Evolutionary conservation across 2,888 invertebrate genomes (phyloP), one percentile per base, ranked within the genome.

Genomic region (Cepaea hortensis): DNA sequence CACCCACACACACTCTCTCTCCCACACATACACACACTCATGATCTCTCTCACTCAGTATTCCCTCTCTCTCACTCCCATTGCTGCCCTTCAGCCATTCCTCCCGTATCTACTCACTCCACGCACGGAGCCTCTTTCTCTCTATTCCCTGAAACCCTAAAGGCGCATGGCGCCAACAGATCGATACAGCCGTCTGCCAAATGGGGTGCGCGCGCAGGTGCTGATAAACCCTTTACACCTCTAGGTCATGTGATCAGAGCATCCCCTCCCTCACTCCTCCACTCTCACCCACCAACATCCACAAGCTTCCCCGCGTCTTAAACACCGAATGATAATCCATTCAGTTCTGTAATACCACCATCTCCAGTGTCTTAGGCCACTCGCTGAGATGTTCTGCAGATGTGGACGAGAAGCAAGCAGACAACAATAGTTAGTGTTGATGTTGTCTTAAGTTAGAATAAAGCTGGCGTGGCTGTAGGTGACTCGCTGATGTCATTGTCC

Each of bases 131-230:
- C 48, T 75, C 76, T 55, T 50, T 11, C 20, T 55, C 55, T n/a
- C n/a, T 11, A 15, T 55, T n/a, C 55, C 50, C 70, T n/a, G 13
- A 20, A 35, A 18, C 61, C 9, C 75, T 50, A 13, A 23, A 84
- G 15, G 3, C 65, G 35, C 72, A 7, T 11, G 61, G n/a, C 77
- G 55, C 77, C 61, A 23, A 18, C 70, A 20, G 68, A 84, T 84
- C 84, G 75, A 84, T 84, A 84, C 20, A 9, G 61, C 75, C 35
- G 84, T 84, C 84, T 84, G 84, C 62, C 55, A 75, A 84, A 75
- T 46, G 76, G 76, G 84, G 84, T 84, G 84, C 84, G 84, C 84
- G 84, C 84, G 84, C 84, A 84, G 84, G 84, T 84, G 84, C 61
- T 46, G 84, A 75, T 23, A 73, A 50, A 13, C 84, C 75, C 84